Evolutionary conservation across 2,113 vertebrate species (phyloP).

Genomic region (Cyphomyrus discorhynchus): DNA sequence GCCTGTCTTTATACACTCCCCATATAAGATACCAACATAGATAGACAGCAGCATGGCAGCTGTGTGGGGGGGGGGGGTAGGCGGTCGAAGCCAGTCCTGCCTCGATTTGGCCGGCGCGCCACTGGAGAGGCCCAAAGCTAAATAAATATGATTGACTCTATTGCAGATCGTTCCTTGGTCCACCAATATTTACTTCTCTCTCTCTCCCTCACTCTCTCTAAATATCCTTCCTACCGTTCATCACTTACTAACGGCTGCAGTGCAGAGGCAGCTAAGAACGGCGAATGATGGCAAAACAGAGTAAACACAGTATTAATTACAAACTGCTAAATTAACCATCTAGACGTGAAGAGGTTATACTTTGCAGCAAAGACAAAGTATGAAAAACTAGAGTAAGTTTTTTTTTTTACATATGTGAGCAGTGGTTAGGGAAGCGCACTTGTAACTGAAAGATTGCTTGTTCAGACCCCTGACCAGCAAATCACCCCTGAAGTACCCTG

Average conservation of each 20-base stretch:
- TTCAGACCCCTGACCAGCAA: too few relatives aligned
- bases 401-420: too few relatives aligned
- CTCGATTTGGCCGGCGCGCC: neutral
- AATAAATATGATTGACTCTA: neutral
- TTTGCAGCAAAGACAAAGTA: neutral
- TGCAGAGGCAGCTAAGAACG: neutral
- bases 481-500: too few relatives aligned
- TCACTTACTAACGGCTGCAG: neutral
- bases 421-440: too few relatives aligned
- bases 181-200: neutral
- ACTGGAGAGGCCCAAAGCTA: neutral
- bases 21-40: neutral
- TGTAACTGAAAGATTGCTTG: too few relatives aligned
- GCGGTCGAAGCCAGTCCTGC: neutral
- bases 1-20: neutral
- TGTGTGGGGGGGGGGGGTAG: neutral
- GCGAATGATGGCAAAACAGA: neutral
- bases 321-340: neutral
- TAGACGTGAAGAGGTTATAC: neutral
- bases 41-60: neutral
- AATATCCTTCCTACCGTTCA: neutral
- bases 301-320: neutral
- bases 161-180: neutral
- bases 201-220: neutral
- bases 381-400: neutral